These are phyloP conservation scores for Digitonthophagus gazella DNA, from an alignment of 2,888 invertebrate species.

Conservation along the genomic window DNA sequence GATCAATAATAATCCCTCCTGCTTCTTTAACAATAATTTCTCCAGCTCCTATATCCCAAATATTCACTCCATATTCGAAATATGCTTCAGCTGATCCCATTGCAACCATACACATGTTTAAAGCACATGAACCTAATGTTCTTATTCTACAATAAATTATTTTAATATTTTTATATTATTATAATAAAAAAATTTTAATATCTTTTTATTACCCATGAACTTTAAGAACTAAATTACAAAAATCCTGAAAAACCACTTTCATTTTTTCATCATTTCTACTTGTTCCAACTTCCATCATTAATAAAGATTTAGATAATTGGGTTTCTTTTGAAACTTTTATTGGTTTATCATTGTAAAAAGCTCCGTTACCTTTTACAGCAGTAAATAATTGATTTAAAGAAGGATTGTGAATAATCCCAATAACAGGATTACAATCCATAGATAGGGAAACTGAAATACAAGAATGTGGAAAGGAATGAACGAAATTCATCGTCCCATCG, in stretches of 20 bases:
- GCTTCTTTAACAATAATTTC: slow-evolving; percentile 90
- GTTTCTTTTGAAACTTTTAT: slow-evolving; percentile 72
- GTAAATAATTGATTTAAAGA: slow-evolving; percentile 83
- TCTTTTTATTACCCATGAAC: slow-evolving; percentile 68
- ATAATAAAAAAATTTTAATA: no score
- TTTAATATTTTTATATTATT: not conserved
- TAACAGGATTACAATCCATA: slow-evolving; percentile 66
- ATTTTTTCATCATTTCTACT: slow-evolving; percentile 69
- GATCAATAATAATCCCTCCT: slow-evolving; percentile 88
- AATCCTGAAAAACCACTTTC: slow-evolving; percentile 67
- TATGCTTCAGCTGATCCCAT: slow-evolving; percentile 84
- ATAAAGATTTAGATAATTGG: slow-evolving; percentile 66
- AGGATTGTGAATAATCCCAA: slow-evolving; percentile 92
- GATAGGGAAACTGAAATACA: slow-evolving; percentile 86
- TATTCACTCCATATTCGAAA: slow-evolving; percentile 91
- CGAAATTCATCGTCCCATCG: slow-evolving; percentile 98
- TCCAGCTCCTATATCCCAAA: slow-evolving; percentile 93
- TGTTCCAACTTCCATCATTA: slow-evolving; percentile 78
- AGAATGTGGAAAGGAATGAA: slow-evolving; percentile 86
- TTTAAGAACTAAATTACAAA: slow-evolving; percentile 60
- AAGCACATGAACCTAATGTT: slow-evolving; percentile 86
- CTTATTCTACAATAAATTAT: slow-evolving; percentile 61
- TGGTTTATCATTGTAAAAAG: slow-evolving; percentile 77
- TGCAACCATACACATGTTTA: slow-evolving; percentile 93
- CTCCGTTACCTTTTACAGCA: slow-evolving; percentile 82